Conservation (phyloP, 2,113 vertebrate species). For the Phycodurus eques region DNA sequence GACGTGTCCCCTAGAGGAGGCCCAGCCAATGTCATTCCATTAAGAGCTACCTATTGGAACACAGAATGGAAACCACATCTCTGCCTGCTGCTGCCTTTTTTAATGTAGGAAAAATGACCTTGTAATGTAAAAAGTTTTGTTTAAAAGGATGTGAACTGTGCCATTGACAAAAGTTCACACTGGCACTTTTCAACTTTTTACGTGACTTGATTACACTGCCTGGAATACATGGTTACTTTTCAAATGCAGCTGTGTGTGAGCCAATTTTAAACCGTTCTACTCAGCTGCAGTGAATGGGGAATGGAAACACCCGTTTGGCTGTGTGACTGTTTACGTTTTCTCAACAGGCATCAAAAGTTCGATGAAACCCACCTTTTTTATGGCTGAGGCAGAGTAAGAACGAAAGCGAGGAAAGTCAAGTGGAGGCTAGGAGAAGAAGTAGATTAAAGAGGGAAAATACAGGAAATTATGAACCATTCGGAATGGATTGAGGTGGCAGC, state of each 20-base stretch:
- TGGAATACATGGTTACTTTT: not conserved
- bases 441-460: conserved; percentile 22
- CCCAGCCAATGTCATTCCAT: conserved; percentile 9
- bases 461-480: conserved; percentile 12
- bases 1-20: conserved; percentile 12
- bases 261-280: conserved; percentile 45
- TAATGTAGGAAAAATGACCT: conserved; percentile 23
- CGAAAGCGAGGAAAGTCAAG: conserved; percentile 19
- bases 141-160: conserved; percentile 11
- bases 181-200: not conserved
- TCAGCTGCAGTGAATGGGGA: conserved; percentile 45
- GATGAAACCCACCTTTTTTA: conserved; percentile 48
- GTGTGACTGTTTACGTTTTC: conserved; percentile 70
- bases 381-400: conserved; percentile 22
- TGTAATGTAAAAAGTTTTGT: conserved; percentile 18
- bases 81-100: conserved; percentile 11
- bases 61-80: conserved; percentile 8
- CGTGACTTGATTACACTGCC: not conserved
- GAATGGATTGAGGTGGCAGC: conserved; percentile 15
- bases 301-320: conserved; percentile 60
- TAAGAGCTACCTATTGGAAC: not conserved
- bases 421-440: conserved; percentile 12
- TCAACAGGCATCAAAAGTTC: conserved; percentile 72
- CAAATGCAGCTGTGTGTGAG: conserved; percentile 26
- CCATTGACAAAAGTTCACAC: not conserved